Base-by-base conservation (phyloP, 2,113 vertebrate species). In the Maccullochella peelii region DNA sequence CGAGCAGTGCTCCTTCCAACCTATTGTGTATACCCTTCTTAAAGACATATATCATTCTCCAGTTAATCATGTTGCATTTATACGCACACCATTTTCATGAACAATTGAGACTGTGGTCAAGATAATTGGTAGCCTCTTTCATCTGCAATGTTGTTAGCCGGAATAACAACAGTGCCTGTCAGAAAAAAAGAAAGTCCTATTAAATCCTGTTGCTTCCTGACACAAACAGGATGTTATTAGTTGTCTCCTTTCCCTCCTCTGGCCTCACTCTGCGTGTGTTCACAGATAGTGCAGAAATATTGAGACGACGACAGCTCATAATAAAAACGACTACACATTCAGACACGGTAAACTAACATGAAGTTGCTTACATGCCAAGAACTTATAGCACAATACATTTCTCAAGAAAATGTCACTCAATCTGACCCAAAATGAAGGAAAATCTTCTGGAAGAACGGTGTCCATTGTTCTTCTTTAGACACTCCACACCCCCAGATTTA, bases 131-230 rank as follows among this genome's bases (percentile, higher is more conserved):
- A 1, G 23, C 33, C 23, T 50, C 78, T 42, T 62, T 63, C 18
- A 40, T 54, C 18, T n/a, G 50, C 49, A 8, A 4, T 16, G 44
- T 40, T 30, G 18, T 79, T 8, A 47, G 36, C 11, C 59, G 38
- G 50, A 57, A 49, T 14, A 23, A 50, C 15, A 47, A 16, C 58
- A 50, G n/a, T 33, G 68, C 63, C 79, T 15, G 57, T 54, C 66
- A 30, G 8, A 65, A 44, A n/a, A 5, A 50, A 40, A 67, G 12
- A 70, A 59, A 38, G 42, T 52, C 18, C 52, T 68, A 15, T 62
- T 77, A 67, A 72, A 77, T 62, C 67, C 52, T 61, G 71, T 61
- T 25, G 52, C 71, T 76, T 67, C 6, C 40, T 20, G 58, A 83
- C 74, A 71, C 65, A 65, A 59, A 72, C 71, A 61, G 70, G 70